A percentile compares a stretch with the other conserved stretches of the same genome.
phyloP scores from a whole-genome alignment of 2,888 invertebrate species.

The Gonocerus acuteangulatus region DNA sequence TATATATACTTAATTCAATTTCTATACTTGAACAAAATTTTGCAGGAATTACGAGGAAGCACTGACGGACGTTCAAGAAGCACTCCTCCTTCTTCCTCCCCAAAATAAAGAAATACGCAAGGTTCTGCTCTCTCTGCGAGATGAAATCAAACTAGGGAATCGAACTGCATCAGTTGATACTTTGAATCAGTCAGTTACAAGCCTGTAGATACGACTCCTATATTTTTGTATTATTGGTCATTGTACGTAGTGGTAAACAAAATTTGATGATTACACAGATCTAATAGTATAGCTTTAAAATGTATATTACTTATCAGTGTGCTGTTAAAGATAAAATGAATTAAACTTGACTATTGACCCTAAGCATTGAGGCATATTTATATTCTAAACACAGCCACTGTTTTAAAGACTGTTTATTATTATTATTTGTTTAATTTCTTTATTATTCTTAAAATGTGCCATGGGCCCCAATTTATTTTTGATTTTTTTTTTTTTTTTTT shows the following conservation, averaged over 20 bases:
- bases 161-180: conserved; percentile 37
- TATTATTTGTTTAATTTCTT: conserved; percentile 9
- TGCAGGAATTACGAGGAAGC: conserved; percentile 61
- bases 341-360: conserved; percentile 11
- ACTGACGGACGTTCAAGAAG: conserved; percentile 72
- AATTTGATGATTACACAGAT: conserved; percentile 2
- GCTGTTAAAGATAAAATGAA: conserved; percentile 7
- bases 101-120: conserved; percentile 61
- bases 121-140: conserved; percentile 64
- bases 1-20: not conserved
- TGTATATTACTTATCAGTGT: conserved; percentile 16
- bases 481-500: conserved; percentile 3
- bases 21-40: no score
- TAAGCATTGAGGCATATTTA: not conserved
- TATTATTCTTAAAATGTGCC: conserved; percentile 10
- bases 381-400: conserved; percentile 8
- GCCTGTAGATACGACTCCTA: conserved; percentile 32
- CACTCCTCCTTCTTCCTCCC: conserved; percentile 63
- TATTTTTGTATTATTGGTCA: not conserved
- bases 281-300: not conserved
- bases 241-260: not conserved
- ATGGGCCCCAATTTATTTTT: conserved; percentile 15
- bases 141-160: conserved; percentile 52
- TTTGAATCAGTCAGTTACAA: conserved; percentile 38
- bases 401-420: conserved; percentile 21